phyloP scores from a whole-genome alignment of 2,888 invertebrate genomes.

The Acrocera orbiculus region DNA sequence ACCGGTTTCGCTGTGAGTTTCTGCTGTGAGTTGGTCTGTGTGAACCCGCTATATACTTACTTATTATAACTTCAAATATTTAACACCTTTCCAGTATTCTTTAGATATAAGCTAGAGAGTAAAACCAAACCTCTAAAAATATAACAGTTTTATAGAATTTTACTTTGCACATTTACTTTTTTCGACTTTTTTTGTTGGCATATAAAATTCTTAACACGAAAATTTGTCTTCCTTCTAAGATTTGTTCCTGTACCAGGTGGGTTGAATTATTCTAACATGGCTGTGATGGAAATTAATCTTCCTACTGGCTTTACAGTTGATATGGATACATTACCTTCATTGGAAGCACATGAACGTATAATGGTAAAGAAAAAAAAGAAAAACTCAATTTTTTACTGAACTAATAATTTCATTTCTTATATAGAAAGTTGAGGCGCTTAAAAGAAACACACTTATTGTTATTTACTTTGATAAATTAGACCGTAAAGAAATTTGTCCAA shows the following conservation, averaged over 20 bases:
- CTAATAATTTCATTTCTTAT: background rate
- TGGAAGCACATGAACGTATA: conserved; percentile 35
- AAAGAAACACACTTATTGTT: conserved; percentile 45
- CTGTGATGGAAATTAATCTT: conserved; percentile 74
- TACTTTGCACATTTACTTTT: too few relatives aligned
- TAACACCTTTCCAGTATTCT: too few relatives aligned
- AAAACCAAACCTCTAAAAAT: too few relatives aligned
- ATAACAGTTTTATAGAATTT: too few relatives aligned
- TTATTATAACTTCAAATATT: too few relatives aligned
- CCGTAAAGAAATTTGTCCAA: conserved; percentile 61
- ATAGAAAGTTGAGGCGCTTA: conserved; percentile 46
- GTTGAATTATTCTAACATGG: conserved; percentile 52
- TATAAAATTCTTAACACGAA: too few relatives aligned
- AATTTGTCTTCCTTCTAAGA: too few relatives aligned
- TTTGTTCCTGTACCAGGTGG: conserved; percentile 24
- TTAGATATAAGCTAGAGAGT: too few relatives aligned
- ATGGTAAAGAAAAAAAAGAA: conserved; percentile 15
- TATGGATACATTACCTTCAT: conserved; percentile 53
- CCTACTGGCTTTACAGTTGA: conserved; percentile 86
- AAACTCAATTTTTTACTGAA: background rate
- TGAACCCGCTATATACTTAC: too few relatives aligned
- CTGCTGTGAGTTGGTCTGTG: too few relatives aligned
- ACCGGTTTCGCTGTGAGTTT: too few relatives aligned
- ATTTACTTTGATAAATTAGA: conserved; percentile 57
- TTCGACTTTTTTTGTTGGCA: too few relatives aligned